Evolutionary conservation across 2,888 invertebrate species (phyloP).

Genomic region (Metellina segmentata): DNA sequence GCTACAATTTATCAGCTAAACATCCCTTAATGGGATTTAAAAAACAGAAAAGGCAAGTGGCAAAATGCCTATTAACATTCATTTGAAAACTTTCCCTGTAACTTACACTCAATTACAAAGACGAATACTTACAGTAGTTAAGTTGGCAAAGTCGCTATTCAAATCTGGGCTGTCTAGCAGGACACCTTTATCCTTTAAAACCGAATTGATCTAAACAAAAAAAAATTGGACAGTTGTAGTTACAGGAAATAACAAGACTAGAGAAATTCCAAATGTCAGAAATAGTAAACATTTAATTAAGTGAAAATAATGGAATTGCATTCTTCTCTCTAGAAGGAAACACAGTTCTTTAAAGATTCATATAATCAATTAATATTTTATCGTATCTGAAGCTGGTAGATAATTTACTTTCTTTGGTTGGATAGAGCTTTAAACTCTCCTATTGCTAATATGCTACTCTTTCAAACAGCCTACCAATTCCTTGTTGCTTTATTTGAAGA

Average conservation of each 20-base stretch:
- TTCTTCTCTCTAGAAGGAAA: neutral
- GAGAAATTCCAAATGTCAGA: neutral
- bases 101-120: too few relatives aligned
- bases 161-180: slow-evolving; percentile 34
- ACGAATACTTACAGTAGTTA: slow-evolving; percentile 55
- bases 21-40: too few relatives aligned
- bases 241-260: neutral
- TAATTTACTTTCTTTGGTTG: too few relatives aligned
- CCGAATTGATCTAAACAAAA: slow-evolving; percentile 34
- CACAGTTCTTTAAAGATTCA: neutral
- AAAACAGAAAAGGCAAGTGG: too few relatives aligned
- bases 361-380: neutral
- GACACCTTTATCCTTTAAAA: slow-evolving; percentile 32
- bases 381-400: neutral
- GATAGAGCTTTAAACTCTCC: too few relatives aligned
- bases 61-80: too few relatives aligned
- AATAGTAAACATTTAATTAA: neutral
- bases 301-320: neutral
- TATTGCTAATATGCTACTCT: too few relatives aligned
- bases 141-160: slow-evolving; percentile 51
- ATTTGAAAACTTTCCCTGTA: too few relatives aligned
- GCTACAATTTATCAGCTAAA: too few relatives aligned
- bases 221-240: neutral
- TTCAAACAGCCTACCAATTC: too few relatives aligned
- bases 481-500: too few relatives aligned